Base-by-base conservation (phyloP, 2,113 vertebrate species). In the Tricholaema leucomelas region DNA sequence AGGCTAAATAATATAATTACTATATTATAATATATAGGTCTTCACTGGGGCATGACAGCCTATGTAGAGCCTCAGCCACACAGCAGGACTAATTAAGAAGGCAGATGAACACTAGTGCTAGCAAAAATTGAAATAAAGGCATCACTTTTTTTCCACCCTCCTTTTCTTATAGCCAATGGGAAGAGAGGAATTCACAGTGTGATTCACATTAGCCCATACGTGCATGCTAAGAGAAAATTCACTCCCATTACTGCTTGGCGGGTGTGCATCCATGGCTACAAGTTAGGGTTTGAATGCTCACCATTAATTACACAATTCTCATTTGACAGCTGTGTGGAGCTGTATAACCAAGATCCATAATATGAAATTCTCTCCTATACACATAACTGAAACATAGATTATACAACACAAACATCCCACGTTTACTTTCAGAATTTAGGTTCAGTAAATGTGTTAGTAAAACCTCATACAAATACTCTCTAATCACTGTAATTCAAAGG, bases 11-110 rank as follows among this genome's bases (percentile, higher is more conserved):
- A 84, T 78, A 78, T 93, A 90, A 94, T 90, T 92, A 71, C 40
- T 66, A n/a, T 86, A 81, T 91, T 91, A 88, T 42, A 95, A 81
- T 88, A 71, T 86, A 76, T 76, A 91, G 83, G 81, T 86, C 77
- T 78, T 78, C 59, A 36, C 59, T 76, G 66, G 79, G 90, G 66
- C 74, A 85, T 90, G 86, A 79, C 40, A 72, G 46, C 33, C 67
- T 88, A 73, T 82, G 52, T 85, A 84, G 50, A 87, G 71, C 79
- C 74, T 87, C 71, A 92, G 1, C 66, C 86, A 88, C 91, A 73
- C 86, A 93, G 93, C 81, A 94, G 74, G 88, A 66, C 74, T 95
- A 95, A 95, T 95, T 95, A 94, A 92, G 71, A 75, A 95, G 84
- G 64, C 63, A 94, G 63, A 92, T 73, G 65, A 94, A 90, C 46